Evolutionary conservation across 1,140 invertebrate genomes (phyloP), one percentile per base, ranked within the genome.

Genomic region (Drosophila orena): DNA sequence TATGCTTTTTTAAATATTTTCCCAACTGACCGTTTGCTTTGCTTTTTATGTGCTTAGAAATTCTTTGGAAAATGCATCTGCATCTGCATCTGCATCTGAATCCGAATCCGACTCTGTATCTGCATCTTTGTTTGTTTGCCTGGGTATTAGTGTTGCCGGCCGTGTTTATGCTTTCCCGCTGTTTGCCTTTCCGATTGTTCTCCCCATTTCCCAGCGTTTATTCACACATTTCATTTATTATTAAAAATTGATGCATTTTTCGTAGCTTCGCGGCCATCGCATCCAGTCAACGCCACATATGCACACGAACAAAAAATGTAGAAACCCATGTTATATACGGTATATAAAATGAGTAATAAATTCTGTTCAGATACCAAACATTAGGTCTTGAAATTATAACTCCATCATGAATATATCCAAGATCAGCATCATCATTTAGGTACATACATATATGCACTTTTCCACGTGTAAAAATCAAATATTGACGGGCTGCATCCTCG

Each of bases 1-100:
- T 89, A 86, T 86, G 81, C 79, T 88, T 85, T 86, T 86, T 86
- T 86, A 86, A 86, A 86, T 86, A 86, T 86, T 86, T 88, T 65
- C 81, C 65, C 79, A 68, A 88, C 79, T 62, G 61, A 73, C 78
- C 81, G 78, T 86, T 86, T 77, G 68, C 78, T 77, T 85, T 81
- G 74, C 65, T 77, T 74, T 81, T 68, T 81, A 77, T 85, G 81
- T 86, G 83, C 78, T 75, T 86, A 83, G 83, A 86, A 83, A 86
- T 86, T 88, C 81, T 85, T 78, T 85, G 60, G 78, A 85, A 85
- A 76, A 88, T 75, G 81, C 81, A 85, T 80, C 77, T 72, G 47
- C 66, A 77, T 60, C 37, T 46, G 73, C 74, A 64, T 70, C 40
- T 57, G 34, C 50, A 46, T 34, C 55, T 71, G 57, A 47, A 58